Base-by-base conservation (phyloP, 2,888 invertebrate species). In the Nysson spinosus region DNA sequence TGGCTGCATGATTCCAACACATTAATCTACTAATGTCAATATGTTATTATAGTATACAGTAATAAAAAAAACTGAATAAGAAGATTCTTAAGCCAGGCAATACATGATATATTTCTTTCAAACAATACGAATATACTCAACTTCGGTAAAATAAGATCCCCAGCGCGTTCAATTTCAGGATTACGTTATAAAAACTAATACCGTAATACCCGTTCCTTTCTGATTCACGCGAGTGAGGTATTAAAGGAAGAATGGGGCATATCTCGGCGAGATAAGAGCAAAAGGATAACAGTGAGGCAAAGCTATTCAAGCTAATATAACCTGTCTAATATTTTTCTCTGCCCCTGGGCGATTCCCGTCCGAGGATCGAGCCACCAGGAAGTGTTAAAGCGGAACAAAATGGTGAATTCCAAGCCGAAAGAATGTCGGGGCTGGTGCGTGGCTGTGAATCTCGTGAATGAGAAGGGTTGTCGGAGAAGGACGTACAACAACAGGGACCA, bases 401-500 rank as follows among this genome's bases (percentile, higher is more conserved):
- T 65, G 39, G 54, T 54, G 50, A 77, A 77, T 79, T 76, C 72
- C 77, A 11, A 30, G 46, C 46, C 42, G 40, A 63, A 76, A 77
- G 79, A 77, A 80, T 75, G 74, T n/a, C 65, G 54, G 34, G 30
- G 40, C 24, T 57, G 42, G 57, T 56, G 61, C 49, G 60, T 0
- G 22, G 26, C 22, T 9, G 42, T 28, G 39, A 46, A 56, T 30
- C 22, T 28, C 11, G 22, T 19, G 14, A 24, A 28, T 24, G 11
- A 35, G 47, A 49, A 49, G 43, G 20, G 24, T 14, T 22, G 19
- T 44, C 12, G 22, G 14, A 16, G 35, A 5, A 30, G 37, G 40
- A 50, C 17, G n/a, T 22, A 44, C 64, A 34, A 49, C 37, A 44
- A 17, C 40, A 17, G 4, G 39, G 11, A 11, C 24, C 50, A 35